Conservation (phyloP, 2,888 invertebrate species). For the Ischnus inquisitorius region DNA sequence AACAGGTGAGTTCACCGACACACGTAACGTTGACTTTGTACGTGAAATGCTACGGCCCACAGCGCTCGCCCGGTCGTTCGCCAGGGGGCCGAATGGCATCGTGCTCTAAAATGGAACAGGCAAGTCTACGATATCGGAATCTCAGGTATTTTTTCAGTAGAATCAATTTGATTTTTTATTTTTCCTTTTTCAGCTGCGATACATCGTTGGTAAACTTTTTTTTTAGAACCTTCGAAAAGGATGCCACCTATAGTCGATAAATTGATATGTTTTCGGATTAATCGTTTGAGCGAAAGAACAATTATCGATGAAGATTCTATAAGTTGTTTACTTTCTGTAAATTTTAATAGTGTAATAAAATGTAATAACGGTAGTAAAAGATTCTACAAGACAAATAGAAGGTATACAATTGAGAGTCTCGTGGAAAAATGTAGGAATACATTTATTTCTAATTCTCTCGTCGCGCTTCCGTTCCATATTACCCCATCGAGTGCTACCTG, state of each 20-base stretch:
- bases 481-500: slow-evolving; percentile 16
- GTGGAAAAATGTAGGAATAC: neutral
- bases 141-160: neutral
- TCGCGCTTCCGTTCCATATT: slow-evolving; percentile 8
- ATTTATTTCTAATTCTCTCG: neutral
- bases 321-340: too few relatives aligned
- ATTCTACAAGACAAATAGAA: neutral
- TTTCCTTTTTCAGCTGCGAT: too few relatives aligned
- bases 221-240: too few relatives aligned
- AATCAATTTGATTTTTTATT: neutral
- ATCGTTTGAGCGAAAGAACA: too few relatives aligned
- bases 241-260: too few relatives aligned
- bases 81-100: slow-evolving; percentile 54
- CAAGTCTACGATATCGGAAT: neutral
- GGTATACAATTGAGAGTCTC: neutral
- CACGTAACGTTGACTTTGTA: neutral
- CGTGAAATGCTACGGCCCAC: slow-evolving; percentile 35
- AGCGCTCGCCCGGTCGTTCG: slow-evolving; percentile 65
- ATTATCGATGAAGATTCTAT: too few relatives aligned
- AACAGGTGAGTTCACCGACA: slow-evolving; percentile 81
- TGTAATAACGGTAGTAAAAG: too few relatives aligned
- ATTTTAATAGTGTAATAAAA: too few relatives aligned
- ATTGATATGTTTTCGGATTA: too few relatives aligned
- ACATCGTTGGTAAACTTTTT: too few relatives aligned
- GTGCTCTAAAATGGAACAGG: slow-evolving; percentile 23